Conservation (phyloP, 2,113 vertebrate genomes). For the Aphelocoma coerulescens region DNA sequence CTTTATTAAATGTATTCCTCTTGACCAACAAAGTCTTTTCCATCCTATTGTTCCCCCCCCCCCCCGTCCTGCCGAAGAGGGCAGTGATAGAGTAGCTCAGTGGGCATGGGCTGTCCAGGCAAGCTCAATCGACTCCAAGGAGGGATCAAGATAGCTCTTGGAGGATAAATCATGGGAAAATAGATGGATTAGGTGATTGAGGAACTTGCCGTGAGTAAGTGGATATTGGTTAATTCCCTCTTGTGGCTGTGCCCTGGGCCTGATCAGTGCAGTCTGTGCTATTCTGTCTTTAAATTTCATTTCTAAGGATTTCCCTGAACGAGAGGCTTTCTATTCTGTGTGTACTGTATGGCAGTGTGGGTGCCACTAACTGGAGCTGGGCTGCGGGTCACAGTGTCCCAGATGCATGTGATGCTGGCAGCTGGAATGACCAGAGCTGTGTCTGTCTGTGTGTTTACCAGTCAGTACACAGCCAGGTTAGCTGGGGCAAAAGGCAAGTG, state of each 20-base stretch:
- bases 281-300: neutral
- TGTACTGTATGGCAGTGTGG: neutral
- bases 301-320: neutral
- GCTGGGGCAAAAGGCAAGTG: neutral
- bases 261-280: neutral
- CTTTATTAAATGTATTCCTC: neutral
- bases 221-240: neutral
- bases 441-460: neutral
- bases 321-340: neutral
- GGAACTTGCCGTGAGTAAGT: neutral
- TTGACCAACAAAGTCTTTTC: neutral
- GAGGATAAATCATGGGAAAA: neutral
- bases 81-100: fast-evolving
- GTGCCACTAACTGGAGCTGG: neutral
- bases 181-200: neutral
- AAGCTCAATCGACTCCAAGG: neutral
- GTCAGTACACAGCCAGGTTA: neutral
- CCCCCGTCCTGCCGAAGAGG: neutral
- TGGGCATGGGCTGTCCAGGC: neutral
- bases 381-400: neutral
- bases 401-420: neutral
- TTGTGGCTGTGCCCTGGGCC: neutral
- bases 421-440: neutral
- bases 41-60: neutral
- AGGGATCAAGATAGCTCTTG: neutral